Base-by-base conservation (phyloP, 2,113 vertebrate species). In the Ptychochromis oligacanthus region DNA sequence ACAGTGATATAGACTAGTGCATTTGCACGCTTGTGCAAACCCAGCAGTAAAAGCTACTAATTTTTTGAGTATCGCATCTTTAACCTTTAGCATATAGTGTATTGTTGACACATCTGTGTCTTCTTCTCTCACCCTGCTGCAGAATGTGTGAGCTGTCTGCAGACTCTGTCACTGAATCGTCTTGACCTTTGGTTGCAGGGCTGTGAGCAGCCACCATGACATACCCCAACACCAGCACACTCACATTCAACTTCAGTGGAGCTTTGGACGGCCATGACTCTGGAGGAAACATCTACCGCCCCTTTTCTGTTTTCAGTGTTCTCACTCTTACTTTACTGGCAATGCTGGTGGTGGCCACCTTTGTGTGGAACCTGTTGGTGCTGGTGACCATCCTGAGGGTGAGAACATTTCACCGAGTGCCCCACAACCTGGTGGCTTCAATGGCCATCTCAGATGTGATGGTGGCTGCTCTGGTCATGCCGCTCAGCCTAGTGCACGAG, bases 401-500 rank as follows among this genome's bases (percentile, higher is more conserved):
- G 28, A 96, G 97, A 75, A 96, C 97, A 4, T 99, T 99, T 90
- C 98, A 99, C 88, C 94, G 98, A 0, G 97, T 99, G 36, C 98
- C 98, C 7, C 98, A 99, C 95, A 99, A 99, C 94, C 92, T 99
- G 82, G 97, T 98, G 92, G 98, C 97, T 0, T 99, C 98, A 75
- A 97, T 99, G 97, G 98, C 98, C 62, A 84, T 97, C 76, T 98
- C 98, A 0, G 98, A 99, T 0, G 97, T 98, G 82, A 97, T 99
- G 96, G 98, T 99, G 87, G 98, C 98, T 0, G 97, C 96, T 0
- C 91, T 99, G 40, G 98, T 99, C 85, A 99, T 99, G 98, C 98
- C 98, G 0, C 96, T 99, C 28, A 98, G 98, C 83, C 91, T 99
- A 76, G 97, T 97, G 4, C 97, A 95, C 0, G 98, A 99, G 90